A percentile compares a stretch with the other conserved stretches of the same genome.
phyloP scores from a whole-genome alignment of 1,140 invertebrate species.

The Panagrolaimus sp. region DNA sequence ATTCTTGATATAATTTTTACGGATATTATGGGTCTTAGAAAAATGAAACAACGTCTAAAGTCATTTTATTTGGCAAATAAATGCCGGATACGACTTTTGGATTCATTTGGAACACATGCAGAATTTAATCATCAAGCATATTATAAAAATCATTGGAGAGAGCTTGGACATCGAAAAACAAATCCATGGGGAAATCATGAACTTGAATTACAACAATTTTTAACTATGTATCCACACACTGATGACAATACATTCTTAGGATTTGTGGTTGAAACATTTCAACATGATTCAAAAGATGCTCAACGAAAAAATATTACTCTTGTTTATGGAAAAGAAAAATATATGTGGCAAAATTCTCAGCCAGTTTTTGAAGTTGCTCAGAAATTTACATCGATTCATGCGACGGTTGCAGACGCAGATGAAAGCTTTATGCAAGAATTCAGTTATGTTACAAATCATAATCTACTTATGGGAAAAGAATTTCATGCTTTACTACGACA shows the following conservation, averaged over 20 bases:
- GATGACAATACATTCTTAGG: conserved; percentile 62
- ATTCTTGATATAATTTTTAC: conserved; percentile 57
- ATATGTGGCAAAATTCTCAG: conserved; percentile 60
- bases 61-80: conserved; percentile 52
- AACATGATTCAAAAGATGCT: conserved; percentile 26
- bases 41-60: conserved; percentile 57
- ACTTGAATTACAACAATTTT: conserved; percentile 60
- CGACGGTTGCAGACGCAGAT: conserved; percentile 59
- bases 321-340: conserved; percentile 61
- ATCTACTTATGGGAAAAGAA: conserved; percentile 48
- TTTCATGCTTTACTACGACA: conserved; percentile 55
- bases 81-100: conserved; percentile 60
- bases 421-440: conserved; percentile 15
- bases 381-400: conserved; percentile 58
- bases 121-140: conserved; percentile 57
- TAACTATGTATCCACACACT: conserved; percentile 62
- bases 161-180: conserved; percentile 21
- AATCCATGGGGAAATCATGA: conserved; percentile 61
- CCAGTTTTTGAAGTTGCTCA: conserved; percentile 17
- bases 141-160: conserved; percentile 58
- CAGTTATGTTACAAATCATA: conserved; percentile 42
- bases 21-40: conserved; percentile 59
- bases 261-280: conserved; percentile 59
- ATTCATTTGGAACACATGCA: conserved; percentile 62
- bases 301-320: conserved; percentile 55